Evolutionary conservation across 2,113 vertebrate species (phyloP).

Genomic region (Neolamprologus devosi): DNA sequence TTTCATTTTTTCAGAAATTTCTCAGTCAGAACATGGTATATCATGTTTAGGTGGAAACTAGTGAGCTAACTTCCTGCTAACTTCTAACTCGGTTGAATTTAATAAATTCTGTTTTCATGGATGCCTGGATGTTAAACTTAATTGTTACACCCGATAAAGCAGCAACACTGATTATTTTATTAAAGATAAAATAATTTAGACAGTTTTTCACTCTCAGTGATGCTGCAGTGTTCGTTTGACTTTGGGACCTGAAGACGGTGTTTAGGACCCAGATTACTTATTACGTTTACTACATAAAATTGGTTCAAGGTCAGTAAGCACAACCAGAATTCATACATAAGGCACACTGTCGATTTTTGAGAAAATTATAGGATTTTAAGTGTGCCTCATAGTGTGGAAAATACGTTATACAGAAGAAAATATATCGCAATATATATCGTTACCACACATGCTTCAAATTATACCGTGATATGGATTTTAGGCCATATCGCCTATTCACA

Average conservation of each 20-base stretch:
- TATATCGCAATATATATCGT: not conserved
- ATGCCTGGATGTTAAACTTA: not conserved
- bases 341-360: not conserved
- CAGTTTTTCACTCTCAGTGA: not conserved
- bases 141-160: not conserved
- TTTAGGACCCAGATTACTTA: not conserved
- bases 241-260: fast-evolving
- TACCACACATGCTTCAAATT: not conserved
- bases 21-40: not conserved
- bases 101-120: not conserved
- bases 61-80: not conserved
- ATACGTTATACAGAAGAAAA: not conserved
- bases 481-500: not conserved
- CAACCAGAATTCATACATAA: not conserved
- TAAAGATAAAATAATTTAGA: not conserved
- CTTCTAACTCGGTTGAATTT: not conserved
- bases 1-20: not conserved
- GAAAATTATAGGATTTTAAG: not conserved
- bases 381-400: not conserved
- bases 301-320: not conserved
- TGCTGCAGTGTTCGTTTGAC: not conserved
- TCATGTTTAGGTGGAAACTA: not conserved
- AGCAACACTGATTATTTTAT: not conserved
- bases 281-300: not conserved
- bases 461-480: not conserved